Evolutionary conservation across 2,888 invertebrate species (phyloP).

Genomic region (Alviniconcha strummeri): DNA sequence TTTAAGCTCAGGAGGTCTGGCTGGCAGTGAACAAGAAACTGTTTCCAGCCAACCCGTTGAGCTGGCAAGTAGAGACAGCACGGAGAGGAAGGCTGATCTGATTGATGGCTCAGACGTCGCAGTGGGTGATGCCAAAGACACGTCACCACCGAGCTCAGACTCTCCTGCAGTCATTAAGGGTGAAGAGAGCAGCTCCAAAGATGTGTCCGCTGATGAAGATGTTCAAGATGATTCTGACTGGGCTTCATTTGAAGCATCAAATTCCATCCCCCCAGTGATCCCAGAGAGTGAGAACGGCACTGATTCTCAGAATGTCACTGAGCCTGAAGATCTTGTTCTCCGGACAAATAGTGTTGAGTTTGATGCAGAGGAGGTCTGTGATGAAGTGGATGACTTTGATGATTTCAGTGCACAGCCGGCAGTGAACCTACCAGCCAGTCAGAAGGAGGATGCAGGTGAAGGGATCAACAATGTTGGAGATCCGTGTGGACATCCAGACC

Average conservation of each 20-base stretch:
- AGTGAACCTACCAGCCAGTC: neutral
- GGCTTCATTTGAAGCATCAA: constrained; percentile 11
- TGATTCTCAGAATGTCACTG: neutral
- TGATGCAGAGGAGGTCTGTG: constrained; percentile 4
- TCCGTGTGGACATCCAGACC: neutral
- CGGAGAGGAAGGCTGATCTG: no score
- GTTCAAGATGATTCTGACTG: constrained; percentile 22
- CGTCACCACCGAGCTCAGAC: no score
- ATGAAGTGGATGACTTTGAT: constrained; percentile 23
- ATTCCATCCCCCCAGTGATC: neutral
- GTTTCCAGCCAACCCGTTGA: no score
- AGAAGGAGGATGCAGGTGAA: neutral
- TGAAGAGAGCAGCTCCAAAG: no score
- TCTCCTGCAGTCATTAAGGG: no score
- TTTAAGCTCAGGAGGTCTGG: no score
- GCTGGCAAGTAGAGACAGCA: no score
- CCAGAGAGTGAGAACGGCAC: neutral
- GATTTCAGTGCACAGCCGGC: constrained; percentile 2
- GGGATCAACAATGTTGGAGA: constrained; percentile 25
- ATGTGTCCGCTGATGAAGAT: neutral
- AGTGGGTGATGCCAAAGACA: no score
- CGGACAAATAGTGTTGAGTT: constrained; percentile 9
- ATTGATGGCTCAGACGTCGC: no score
- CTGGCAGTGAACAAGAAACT: no score
- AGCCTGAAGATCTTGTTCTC: constrained; percentile 30